These are phyloP conservation scores for Acrossocheilus fasciatus DNA, from an alignment of 2,797 vertebrate species.

Conservation along the genomic window DNA sequence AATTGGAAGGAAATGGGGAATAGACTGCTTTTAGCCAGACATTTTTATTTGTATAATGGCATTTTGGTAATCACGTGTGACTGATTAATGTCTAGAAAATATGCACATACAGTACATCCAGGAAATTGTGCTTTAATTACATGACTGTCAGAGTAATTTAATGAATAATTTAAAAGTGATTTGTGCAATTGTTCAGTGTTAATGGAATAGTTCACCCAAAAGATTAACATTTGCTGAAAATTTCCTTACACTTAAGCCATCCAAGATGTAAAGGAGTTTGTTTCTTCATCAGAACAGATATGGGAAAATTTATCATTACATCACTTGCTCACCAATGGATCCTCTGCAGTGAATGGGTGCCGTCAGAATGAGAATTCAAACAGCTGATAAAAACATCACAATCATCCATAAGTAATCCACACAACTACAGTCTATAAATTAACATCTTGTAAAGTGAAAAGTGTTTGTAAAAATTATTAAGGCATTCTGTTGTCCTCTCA, in stretches of 20 bases:
- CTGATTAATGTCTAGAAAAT: background rate
- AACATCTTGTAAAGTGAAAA: background rate
- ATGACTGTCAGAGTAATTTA: no score
- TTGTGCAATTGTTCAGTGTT: background rate
- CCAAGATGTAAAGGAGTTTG: background rate
- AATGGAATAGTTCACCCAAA: background rate
- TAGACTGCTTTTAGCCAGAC: conserved; percentile 21
- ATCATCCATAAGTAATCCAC: background rate
- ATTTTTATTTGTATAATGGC: conserved; percentile 9
- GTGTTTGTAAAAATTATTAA: no score
- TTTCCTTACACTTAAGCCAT: background rate
- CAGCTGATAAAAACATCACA: background rate
- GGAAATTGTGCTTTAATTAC: background rate
- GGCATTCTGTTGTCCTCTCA: background rate
- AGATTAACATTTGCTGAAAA: background rate
- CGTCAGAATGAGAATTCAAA: background rate
- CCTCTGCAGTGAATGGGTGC: background rate
- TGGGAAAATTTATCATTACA: background rate
- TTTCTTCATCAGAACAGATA: background rate
- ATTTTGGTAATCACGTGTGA: background rate
- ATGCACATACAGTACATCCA: background rate
- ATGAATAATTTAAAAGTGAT: background rate
- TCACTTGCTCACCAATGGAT: background rate
- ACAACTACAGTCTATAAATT: background rate
- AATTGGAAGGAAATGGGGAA: conserved; percentile 35